Percentiles rank a stretch among this genome's conserved stretches.
phyloP scores from a whole-genome alignment of 2,888 invertebrate species.

The Harpalus rubripes region DNA sequence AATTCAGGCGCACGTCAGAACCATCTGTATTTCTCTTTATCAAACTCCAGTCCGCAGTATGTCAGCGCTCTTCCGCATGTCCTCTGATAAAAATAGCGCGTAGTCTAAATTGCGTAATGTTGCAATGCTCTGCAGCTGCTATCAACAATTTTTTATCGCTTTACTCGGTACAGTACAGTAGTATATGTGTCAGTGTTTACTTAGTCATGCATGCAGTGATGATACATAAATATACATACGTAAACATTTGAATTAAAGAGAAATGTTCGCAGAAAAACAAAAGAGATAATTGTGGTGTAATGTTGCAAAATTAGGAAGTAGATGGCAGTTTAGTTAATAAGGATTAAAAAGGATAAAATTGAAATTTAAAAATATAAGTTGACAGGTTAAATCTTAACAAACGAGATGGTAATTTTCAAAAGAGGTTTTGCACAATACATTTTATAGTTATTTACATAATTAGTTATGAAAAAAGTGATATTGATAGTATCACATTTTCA shows the following conservation, averaged over 20 bases:
- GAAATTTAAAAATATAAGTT: background rate
- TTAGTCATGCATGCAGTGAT: conserved; percentile 13
- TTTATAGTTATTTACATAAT: no score
- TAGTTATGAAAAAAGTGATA: no score
- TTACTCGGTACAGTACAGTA: background rate
- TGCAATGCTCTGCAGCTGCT: conserved; percentile 15
- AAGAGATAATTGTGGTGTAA: background rate
- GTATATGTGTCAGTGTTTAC: conserved; percentile 16
- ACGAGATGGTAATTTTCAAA: no score
- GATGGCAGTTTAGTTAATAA: background rate
- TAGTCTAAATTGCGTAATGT: conserved; percentile 42
- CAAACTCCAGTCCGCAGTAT: conserved; percentile 12
- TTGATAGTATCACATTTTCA: no score
- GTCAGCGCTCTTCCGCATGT: background rate
- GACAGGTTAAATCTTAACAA: no score
- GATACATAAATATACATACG: background rate
- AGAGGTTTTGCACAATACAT: no score
- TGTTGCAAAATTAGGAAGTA: background rate
- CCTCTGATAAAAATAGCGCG: conserved; percentile 12
- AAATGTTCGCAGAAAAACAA: background rate
- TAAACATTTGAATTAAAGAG: background rate
- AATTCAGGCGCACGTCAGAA: background rate
- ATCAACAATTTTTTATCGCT: conserved; percentile 9
- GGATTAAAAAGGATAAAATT: conserved; percentile 11
- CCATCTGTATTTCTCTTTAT: background rate